Percentiles rank a stretch among this genome's conserved stretches.
These are phyloP conservation scores for Hydriomena furcata DNA, from an alignment of 2,888 invertebrate species.

Conservation along the genomic window DNA sequence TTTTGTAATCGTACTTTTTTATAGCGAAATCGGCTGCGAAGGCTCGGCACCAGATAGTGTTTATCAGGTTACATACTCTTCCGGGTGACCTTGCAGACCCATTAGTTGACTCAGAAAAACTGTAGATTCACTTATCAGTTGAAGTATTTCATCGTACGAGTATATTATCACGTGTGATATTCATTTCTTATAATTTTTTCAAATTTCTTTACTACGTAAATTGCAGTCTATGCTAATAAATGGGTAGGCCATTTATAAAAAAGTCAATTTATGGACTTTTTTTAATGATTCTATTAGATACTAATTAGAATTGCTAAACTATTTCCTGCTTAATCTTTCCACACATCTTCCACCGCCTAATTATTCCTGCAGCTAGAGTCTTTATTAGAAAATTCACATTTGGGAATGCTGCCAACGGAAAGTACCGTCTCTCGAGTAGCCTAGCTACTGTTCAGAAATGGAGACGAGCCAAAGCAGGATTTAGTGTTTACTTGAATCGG, in stretches of 20 bases:
- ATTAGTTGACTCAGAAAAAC: background rate
- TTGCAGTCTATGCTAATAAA: no score
- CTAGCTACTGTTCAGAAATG: conserved; percentile 13
- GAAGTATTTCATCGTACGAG: no score
- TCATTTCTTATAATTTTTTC: no score
- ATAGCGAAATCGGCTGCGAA: background rate
- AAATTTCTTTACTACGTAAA: no score
- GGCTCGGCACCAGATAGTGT: background rate
- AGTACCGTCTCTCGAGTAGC: conserved; percentile 7
- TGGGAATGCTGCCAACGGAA: conserved; percentile 35
- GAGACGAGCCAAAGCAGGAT: conserved; percentile 26
- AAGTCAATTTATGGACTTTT: no score
- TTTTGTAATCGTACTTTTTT: conserved; percentile 5
- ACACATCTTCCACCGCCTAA: conserved; percentile 1
- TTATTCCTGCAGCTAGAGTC: conserved; percentile 9
- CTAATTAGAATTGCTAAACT: no score
- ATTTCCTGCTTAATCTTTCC: background rate
- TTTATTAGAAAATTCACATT: conserved; percentile 29
- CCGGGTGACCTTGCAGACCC: background rate
- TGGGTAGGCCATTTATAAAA: no score
- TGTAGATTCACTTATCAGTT: background rate
- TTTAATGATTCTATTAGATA: no score
- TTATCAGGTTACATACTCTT: conserved; percentile 2
- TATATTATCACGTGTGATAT: no score
- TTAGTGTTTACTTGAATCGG: conserved; percentile 35